phyloP scores from a whole-genome alignment of 2,888 invertebrate genomes.

The Drosophila borborema region DNA sequence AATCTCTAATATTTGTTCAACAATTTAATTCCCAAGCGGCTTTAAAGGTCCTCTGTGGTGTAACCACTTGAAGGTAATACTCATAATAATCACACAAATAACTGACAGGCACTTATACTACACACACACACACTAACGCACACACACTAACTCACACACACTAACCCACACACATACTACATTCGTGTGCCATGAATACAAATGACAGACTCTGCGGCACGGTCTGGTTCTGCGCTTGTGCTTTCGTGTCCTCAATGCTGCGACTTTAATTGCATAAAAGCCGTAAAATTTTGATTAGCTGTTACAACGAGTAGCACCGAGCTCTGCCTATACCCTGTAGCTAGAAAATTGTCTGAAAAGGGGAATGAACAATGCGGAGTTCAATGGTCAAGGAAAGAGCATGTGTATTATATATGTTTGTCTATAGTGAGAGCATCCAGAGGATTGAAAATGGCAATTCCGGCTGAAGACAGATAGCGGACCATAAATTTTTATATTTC shows the following conservation, averaged over 20 bases:
- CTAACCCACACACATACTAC: conserved; percentile 4
- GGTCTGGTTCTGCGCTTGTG: conserved; percentile 6
- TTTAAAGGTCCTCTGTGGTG: conserved; percentile 3
- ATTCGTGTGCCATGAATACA: conserved; percentile 57
- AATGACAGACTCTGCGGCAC: conserved; percentile 38
- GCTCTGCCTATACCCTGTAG: conserved; percentile 3
- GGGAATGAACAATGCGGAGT: background rate
- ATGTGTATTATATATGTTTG: too few relatives aligned
- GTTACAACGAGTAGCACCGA: conserved; percentile 7
- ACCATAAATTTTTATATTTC: too few relatives aligned
- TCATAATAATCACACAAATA: conserved; percentile 39
- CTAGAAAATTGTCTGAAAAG: too few relatives aligned
- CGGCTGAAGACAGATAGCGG: too few relatives aligned
- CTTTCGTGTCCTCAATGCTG: conserved; percentile 11
- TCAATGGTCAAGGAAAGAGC: background rate
- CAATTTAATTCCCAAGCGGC: background rate
- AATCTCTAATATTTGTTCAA: background rate
- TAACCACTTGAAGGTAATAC: background rate
- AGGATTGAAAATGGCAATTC: too few relatives aligned
- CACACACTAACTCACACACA: background rate
- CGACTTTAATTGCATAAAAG: conserved; percentile 60
- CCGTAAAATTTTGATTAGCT: conserved; percentile 58
- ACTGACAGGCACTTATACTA: conserved; percentile 17
- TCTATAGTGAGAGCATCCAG: too few relatives aligned
- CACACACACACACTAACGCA: conserved; percentile 1